phyloP scores from a whole-genome alignment of 1,140 invertebrate species.

The Myzus persicae region DNA sequence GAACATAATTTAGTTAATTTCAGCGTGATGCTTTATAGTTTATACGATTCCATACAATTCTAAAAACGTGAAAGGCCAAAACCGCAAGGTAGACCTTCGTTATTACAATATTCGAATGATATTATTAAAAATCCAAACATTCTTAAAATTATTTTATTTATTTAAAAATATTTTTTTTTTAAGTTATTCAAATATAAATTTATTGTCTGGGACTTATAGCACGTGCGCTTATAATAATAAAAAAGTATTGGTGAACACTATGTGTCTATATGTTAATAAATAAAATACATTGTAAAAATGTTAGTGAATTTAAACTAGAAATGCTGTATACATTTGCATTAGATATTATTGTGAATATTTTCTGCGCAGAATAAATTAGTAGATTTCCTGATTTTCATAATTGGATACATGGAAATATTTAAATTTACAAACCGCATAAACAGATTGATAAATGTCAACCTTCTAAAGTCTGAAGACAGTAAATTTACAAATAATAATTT shows the following conservation, averaged over 20 bases:
- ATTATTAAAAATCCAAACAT: not conserved
- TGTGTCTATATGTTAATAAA: not conserved
- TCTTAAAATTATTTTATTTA: not conserved
- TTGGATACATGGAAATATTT: not conserved
- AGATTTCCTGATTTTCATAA: not conserved
- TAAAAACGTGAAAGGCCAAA: too few relatives aligned
- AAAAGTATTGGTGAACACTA: not conserved
- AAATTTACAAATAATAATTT: not conserved
- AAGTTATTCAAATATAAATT: not conserved
- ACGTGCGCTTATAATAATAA: not conserved
- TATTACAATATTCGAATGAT: too few relatives aligned
- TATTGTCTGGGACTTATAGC: not conserved
- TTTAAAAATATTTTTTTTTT: not conserved
- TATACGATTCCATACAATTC: too few relatives aligned
- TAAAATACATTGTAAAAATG: not conserved
- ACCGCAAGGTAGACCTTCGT: too few relatives aligned
- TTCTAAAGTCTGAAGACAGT: not conserved
- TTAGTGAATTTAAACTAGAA: not conserved
- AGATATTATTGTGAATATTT: not conserved
- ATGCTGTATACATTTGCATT: not conserved
- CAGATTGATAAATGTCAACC: not conserved
- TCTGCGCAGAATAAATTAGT: not conserved
- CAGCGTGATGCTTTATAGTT: not conserved
- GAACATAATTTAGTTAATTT: not conserved
- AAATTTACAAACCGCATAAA: not conserved